These are phyloP conservation scores for Tichodroma muraria DNA, from an alignment of 2,113 vertebrate genomes.

Conservation along the genomic window DNA sequence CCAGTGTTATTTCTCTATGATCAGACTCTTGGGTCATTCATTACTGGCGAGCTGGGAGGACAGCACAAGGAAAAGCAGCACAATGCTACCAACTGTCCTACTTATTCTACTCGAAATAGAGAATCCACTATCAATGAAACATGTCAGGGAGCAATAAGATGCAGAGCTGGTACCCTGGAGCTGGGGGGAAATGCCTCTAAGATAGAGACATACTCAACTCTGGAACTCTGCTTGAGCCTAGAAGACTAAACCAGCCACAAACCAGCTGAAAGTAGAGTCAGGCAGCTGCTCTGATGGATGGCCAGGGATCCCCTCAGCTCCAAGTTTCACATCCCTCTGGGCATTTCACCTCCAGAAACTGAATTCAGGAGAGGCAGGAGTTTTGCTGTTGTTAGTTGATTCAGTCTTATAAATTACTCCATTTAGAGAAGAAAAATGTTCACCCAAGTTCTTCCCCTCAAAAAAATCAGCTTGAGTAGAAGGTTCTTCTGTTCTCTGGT, in stretches of 20 bases:
- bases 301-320: background rate
- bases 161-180: background rate
- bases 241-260: background rate
- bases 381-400: background rate
- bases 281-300: background rate
- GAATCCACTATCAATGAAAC: background rate
- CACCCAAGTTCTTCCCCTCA: background rate
- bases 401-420: background rate
- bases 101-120: background rate
- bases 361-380: background rate
- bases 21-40: background rate
- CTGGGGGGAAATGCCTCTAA: background rate
- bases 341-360: background rate
- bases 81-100: background rate
- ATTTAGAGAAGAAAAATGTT: background rate
- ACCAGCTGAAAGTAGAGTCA: background rate
- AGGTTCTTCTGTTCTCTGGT: background rate
- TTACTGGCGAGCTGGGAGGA: background rate
- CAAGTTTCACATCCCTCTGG: accelerated
- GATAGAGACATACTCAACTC: background rate
- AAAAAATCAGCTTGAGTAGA: background rate
- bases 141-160: background rate
- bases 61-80: background rate
- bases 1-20: background rate
- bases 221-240: background rate